A percentile compares a stretch with the other conserved stretches of the same genome.
phyloP scores from a whole-genome alignment of 2,797 vertebrate species.

The Sebastes hubbsi region DNA sequence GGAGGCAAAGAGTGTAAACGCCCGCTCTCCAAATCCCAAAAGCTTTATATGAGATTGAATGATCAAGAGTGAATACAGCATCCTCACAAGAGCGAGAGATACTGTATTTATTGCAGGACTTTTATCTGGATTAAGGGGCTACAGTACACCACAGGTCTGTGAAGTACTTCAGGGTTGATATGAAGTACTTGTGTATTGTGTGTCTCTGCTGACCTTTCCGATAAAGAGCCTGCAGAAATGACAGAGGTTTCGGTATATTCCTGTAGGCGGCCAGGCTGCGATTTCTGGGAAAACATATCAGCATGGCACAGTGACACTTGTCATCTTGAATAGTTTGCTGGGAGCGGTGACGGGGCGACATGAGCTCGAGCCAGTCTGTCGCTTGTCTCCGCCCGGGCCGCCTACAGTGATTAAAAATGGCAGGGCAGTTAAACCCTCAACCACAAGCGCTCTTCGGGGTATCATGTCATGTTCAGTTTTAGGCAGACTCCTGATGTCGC shows the following conservation, averaged over 20 bases:
- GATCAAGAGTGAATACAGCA: constrained; percentile 19
- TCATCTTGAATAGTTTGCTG: constrained; percentile 51
- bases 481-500: constrained; percentile 16
- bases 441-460: constrained; percentile 23
- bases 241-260: constrained; percentile 16
- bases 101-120: not conserved
- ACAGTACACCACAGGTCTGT: not conserved
- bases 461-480: constrained; percentile 51
- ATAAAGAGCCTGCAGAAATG: constrained; percentile 22
- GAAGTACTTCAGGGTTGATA: constrained; percentile 16
- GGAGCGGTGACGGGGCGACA: constrained; percentile 26
- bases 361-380: constrained; percentile 42
- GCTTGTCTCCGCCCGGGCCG: constrained; percentile 39
- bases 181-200: constrained; percentile 10
- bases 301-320: constrained; percentile 49
- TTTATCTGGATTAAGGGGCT: constrained; percentile 7
- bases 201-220: constrained; percentile 39
- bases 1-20: constrained; percentile 43
- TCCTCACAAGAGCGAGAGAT: constrained; percentile 16
- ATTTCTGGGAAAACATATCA: constrained; percentile 35
- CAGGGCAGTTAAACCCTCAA: constrained; percentile 61
- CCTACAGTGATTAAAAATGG: constrained; percentile 62
- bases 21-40: constrained; percentile 38
- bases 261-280: constrained; percentile 14
- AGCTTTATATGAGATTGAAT: constrained; percentile 43